Evolutionary conservation across 92 coral and sea anemone genomes (phyloP), one percentile per base, ranked within the genome.

Genomic region (Palythoa grandiflora): DNA sequence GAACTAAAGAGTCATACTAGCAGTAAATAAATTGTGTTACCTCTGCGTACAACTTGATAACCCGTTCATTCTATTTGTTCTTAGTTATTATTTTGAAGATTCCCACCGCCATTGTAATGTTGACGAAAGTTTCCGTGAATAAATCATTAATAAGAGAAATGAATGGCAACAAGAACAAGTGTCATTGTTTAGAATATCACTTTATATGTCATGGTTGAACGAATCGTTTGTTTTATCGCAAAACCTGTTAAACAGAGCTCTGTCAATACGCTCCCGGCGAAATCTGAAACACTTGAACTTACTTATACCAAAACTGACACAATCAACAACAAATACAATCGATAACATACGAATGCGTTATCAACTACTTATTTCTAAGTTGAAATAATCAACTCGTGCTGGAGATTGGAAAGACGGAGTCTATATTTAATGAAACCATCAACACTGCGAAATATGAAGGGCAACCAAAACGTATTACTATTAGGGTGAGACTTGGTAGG

Each of bases 191-290:
- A 77, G 40, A 77, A 36, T 14, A 52, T 37, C 66, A 54, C 28
- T 66, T 80, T 70, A 47, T 54, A 68, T 47, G 35, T 44, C 74
- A 81, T 51, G 86, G 61, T 81, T 81, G 86, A 68, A 3, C 40
- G 75, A 66, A 9, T 53, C 14, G 12, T 81, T 53, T 81, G 86
- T 81, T 81, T 21, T 35, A 47, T 47, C 39, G n/a, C 21, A 21
- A 65, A 68, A 81, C 86, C 86, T 81, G 86, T 68, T 80, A 68
- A 65, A 44, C 51, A 61, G 84, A 5, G 36, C 12, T 19, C 50
- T 20, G 16, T 59, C 66, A 5, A 59, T 15, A 28, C 19, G 17
- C 9, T 59, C 19, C 19, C n/a, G 2, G 66, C 17, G 66, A 13
- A 59, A 44, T 28, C 28, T 28, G 50, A 44, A 0, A 44, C 50